A percentile compares a stretch with the other conserved stretches of the same genome.
Evolutionary conservation across 2,797 vertebrate genomes (phyloP).

Genomic region (Sebastes hubbsi): DNA sequence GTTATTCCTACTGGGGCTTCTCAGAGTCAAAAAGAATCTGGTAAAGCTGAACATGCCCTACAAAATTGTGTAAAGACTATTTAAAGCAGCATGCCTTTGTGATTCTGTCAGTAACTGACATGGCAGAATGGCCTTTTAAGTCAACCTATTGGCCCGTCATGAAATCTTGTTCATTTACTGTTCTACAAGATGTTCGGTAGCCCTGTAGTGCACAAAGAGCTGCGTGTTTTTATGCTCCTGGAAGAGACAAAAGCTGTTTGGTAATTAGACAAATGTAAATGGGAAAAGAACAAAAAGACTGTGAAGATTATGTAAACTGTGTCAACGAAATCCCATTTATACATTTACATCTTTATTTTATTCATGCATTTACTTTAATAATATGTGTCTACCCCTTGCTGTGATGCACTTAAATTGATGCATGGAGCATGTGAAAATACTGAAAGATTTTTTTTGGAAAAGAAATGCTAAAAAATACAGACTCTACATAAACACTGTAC

Average conservation of each 20-base stretch:
- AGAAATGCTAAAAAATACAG: not conserved
- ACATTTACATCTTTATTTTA: not conserved
- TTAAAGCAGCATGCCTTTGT: not conserved
- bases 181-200: not conserved
- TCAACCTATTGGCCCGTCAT: not conserved
- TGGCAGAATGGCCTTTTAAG: not conserved
- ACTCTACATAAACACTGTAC: not conserved
- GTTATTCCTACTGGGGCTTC: conserved; percentile 4
- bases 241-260: not conserved
- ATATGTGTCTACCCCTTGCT: not conserved
- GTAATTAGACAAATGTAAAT: no score
- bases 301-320: not conserved
- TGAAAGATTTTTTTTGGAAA: not conserved
- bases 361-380: not conserved
- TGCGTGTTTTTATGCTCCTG: not conserved
- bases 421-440: not conserved
- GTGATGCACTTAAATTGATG: not conserved
- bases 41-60: not conserved
- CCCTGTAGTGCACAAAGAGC: not conserved
- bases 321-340: not conserved
- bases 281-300: not conserved
- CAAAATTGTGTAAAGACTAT: not conserved
- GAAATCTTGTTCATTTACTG: not conserved
- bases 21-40: conserved; percentile 1
- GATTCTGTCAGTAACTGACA: not conserved